phyloP scores from a whole-genome alignment of 2,113 vertebrate genomes.

The Myiagra hebetior region DNA sequence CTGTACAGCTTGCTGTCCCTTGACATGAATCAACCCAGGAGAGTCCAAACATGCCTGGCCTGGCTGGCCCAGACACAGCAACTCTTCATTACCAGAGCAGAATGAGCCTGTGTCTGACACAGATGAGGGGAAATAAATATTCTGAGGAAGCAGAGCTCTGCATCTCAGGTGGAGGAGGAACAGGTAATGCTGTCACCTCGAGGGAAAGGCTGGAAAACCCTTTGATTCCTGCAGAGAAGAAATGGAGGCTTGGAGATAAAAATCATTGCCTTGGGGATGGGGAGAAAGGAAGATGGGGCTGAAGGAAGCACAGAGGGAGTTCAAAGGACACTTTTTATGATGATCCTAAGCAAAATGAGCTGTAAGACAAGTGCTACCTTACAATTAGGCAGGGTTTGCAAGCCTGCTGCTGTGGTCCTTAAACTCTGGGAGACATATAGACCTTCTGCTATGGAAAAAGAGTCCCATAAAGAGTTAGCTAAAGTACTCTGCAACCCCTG shows the following conservation, averaged over 20 bases:
- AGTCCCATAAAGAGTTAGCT: neutral
- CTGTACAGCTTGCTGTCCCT: neutral
- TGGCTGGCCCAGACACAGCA: neutral
- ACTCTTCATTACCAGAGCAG: neutral
- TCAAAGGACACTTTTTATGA: slow-evolving; percentile 18
- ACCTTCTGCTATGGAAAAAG: neutral
- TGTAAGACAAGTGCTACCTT: neutral
- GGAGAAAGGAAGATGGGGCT: neutral
- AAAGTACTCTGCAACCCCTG: neutral
- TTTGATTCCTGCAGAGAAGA: slow-evolving; percentile 39
- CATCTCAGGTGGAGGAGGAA: neutral
- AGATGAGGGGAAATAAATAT: neutral
- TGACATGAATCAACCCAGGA: neutral
- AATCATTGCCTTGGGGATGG: slow-evolving; percentile 42
- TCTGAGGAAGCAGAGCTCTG: neutral
- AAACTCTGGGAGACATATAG: neutral
- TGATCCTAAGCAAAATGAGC: neutral
- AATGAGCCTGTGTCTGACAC: neutral
- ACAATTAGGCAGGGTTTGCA: neutral
- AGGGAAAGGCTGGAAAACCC: neutral
- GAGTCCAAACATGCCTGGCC: neutral
- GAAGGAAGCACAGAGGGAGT: neutral
- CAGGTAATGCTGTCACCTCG: neutral
- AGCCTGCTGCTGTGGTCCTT: neutral
- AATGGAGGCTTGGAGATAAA: slow-evolving; percentile 31